phyloP scores from a whole-genome alignment of 2,113 vertebrate species.

The Neodontobutis hainanensis region DNA sequence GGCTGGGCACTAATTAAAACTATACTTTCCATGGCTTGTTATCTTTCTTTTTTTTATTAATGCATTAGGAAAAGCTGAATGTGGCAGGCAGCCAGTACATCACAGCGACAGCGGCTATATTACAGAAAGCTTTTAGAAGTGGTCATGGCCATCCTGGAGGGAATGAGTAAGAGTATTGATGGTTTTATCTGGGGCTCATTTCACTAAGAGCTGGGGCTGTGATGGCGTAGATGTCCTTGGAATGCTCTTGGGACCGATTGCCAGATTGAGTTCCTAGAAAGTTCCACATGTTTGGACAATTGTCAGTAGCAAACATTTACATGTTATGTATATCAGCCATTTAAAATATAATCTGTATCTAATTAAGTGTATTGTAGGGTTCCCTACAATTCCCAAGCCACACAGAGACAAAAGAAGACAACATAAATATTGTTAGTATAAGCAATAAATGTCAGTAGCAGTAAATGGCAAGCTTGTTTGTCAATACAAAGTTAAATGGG shows the following conservation, averaged over 20 bases:
- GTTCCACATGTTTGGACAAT: constrained; percentile 24
- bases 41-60: constrained; percentile 39
- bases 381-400: not conserved
- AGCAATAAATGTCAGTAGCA: constrained; percentile 59
- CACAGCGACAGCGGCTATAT: constrained; percentile 65
- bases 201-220: constrained; percentile 76
- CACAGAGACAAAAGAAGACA: constrained; percentile 15
- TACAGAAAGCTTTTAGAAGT: constrained; percentile 81
- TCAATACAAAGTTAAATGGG: constrained; percentile 21
- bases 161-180: constrained; percentile 77
- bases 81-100: constrained; percentile 75
- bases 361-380: not conserved
- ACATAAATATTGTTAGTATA: constrained; percentile 47
- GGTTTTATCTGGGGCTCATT: constrained; percentile 81
- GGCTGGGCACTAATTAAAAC: constrained; percentile 34
- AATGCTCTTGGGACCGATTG: constrained; percentile 64
- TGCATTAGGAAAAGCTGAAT: constrained; percentile 43
- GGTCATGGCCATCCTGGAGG: constrained; percentile 53
- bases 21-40: constrained; percentile 8
- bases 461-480: constrained; percentile 31
- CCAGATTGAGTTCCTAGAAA: constrained; percentile 39
- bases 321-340: not conserved
- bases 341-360: too few species aligned
- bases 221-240: constrained; percentile 74
- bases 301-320: not conserved